Evolutionary conservation across 2,888 invertebrate species (phyloP).

Genomic region (Ptychoptera albimana): DNA sequence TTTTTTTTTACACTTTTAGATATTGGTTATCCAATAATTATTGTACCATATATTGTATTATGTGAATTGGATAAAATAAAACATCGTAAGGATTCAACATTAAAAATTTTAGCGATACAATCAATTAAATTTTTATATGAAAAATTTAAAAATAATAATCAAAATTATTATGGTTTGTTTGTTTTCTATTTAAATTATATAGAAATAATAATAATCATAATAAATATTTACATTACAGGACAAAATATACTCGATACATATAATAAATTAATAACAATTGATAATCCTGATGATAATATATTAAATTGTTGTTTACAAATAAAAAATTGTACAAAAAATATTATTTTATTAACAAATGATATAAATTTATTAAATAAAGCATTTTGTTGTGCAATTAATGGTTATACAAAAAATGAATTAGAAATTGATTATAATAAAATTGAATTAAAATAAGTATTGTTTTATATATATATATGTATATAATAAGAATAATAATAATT

Average conservation of each 20-base stretch:
- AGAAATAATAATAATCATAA: not conserved
- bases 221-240: constrained; percentile 19
- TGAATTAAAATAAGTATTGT: no score
- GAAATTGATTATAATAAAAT: constrained; percentile 2
- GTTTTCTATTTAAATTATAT: not conserved
- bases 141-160: constrained; percentile 15
- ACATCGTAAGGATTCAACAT: constrained; percentile 16
- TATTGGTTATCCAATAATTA: constrained; percentile 17
- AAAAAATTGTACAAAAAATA: constrained; percentile 22
- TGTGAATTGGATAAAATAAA: constrained; percentile 35
- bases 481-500: no score
- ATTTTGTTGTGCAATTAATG: constrained; percentile 27
- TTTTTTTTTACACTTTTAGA: not conserved
- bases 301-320: constrained; percentile 35
- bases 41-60: constrained; percentile 36
- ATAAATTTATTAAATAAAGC: constrained; percentile 36
- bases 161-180: not conserved
- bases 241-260: constrained; percentile 33
- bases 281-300: constrained; percentile 35
- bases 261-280: constrained; percentile 25
- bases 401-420: constrained; percentile 20
- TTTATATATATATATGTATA: no score
- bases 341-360: constrained; percentile 34
- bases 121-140: constrained; percentile 22
- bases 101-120: constrained; percentile 14